Base-by-base conservation (phyloP, 30 jellyfish, hydroid and myxozoan species). In the Chrysaora quinquecirrha region DNA sequence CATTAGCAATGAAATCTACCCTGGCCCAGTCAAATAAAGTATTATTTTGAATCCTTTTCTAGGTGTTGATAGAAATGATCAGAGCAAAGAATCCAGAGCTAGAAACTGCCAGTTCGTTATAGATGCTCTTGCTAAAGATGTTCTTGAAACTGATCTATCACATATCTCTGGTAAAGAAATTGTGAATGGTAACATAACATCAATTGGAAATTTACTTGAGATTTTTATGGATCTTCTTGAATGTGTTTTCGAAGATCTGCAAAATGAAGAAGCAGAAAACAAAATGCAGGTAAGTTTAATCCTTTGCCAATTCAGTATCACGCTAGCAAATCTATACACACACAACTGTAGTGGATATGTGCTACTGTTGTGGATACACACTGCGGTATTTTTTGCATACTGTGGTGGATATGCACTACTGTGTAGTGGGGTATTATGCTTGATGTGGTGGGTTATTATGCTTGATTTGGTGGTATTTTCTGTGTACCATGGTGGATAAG, bases 101-200 rank as follows among this genome's bases (percentile, higher is more conserved):
- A 85, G 89, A 33, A 94, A 94, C 68, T 89, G 96, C 56, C 99
- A 94, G 43, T 78, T 88, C 4, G 87, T 94, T 6, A 83, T 94
- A 48, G 97, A 94, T 32, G 43, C 93, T 19, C 89, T 94, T 20
- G 96, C 99, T 11, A 87, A 82, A 20, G 99, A 94, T 65, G 83
- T 94, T 12, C 90, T 94, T 30, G 99, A 83, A 16, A 76, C 84
- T 23, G 99, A 94, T 80, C 82, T 94, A 25, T 94, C 99, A 22
- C 99, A 94, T 65, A 94, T 94, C 66, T 75, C 70, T 28, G 99
- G 84, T 10, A 89, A 52, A 43, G 90, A 87, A 19, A 72, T 94
- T 48, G 90, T 94, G 2, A 28, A 52, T 33, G 82, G 94, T 33
- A 70, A 94, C 64, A 25, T 22, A 20, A 72, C 82, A 1, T 60